phyloP scores from a whole-genome alignment of 2,113 vertebrate species.

The Picathartes gymnocephalus region DNA sequence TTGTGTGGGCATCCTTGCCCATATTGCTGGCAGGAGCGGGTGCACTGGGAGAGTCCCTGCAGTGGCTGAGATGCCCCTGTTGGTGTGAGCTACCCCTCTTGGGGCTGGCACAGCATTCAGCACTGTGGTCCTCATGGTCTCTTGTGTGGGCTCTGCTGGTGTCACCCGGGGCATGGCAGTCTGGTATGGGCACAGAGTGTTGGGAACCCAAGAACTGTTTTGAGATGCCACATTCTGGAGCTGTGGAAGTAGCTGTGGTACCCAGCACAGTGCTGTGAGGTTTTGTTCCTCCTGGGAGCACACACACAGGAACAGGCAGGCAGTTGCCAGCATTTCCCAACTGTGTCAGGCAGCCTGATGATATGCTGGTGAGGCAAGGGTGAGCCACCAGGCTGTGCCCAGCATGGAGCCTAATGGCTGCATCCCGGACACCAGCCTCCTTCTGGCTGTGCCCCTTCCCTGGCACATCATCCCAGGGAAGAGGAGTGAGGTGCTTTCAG shows the following conservation, averaged over 20 bases:
- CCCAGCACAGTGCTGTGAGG: accelerated
- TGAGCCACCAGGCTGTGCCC: neutral
- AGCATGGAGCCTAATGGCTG: neutral
- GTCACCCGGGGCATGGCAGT: neutral
- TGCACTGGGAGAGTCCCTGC: accelerated
- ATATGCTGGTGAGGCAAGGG: neutral
- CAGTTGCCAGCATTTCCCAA: neutral
- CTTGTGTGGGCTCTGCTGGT: accelerated
- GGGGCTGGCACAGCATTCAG: neutral
- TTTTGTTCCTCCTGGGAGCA: neutral
- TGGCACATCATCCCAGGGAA: neutral
- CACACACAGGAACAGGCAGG: neutral
- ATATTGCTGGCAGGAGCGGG: accelerated
- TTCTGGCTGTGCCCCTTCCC: neutral
- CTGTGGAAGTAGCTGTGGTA: neutral
- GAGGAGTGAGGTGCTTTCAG: neutral
- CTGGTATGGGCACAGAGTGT: neutral
- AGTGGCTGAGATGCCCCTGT: accelerated
- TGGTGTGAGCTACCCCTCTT: accelerated
- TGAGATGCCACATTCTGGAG: neutral
- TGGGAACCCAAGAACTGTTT: neutral
- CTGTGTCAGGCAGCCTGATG: neutral
- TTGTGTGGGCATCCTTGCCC: neutral
- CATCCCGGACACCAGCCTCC: neutral
- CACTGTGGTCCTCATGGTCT: neutral